These are phyloP conservation scores for Caenorhabditis zanzibari DNA, from an alignment of 2,888 invertebrate species.

Conservation along the genomic window DNA sequence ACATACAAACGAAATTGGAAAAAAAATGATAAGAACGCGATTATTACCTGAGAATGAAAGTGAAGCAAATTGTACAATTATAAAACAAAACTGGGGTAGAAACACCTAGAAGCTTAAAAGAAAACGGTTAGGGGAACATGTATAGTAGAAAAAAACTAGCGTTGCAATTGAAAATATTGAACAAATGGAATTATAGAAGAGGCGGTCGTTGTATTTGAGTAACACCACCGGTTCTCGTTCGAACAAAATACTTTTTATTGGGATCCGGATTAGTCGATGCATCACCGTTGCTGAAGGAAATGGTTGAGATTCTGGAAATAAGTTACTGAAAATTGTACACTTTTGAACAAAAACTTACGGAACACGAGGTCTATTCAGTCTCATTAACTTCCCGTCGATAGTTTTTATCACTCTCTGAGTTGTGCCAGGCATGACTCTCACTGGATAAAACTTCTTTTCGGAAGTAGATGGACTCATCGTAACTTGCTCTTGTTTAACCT, in stretches of 20 bases:
- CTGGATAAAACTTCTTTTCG: constrained; percentile 38
- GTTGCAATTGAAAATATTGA: neutral
- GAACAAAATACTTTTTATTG: constrained; percentile 40
- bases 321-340: neutral
- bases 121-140: neutral
- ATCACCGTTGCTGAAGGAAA: neutral
- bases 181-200: neutral
- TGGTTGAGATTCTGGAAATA: neutral
- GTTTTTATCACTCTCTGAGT: neutral
- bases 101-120: neutral
- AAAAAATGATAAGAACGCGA: constrained; percentile 5
- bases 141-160: neutral
- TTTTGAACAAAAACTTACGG: constrained; percentile 41
- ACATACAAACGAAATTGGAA: neutral
- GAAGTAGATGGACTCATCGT: neutral
- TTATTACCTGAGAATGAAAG: neutral
- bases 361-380: neutral
- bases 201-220: constrained; percentile 15
- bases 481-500: neutral
- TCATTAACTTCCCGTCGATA: neutral
- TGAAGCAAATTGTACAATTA: neutral
- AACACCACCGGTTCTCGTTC: constrained; percentile 33
- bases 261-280: neutral
- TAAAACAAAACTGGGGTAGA: neutral
- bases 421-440: neutral